phyloP scores from a whole-genome alignment of 2,888 invertebrate species.

The Agrenia bidenticulata region DNA sequence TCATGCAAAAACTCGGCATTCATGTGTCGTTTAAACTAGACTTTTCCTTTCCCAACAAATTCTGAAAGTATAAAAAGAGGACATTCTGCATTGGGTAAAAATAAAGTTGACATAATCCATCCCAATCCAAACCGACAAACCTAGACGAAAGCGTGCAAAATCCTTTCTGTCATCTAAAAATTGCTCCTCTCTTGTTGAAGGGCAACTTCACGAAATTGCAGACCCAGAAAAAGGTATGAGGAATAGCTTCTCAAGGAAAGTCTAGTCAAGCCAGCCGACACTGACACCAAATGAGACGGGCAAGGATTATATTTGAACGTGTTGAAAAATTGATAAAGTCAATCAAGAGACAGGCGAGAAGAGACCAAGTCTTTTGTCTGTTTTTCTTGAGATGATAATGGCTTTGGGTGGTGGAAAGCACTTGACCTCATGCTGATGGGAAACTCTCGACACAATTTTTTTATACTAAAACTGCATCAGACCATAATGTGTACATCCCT shows the following conservation, averaged over 20 bases:
- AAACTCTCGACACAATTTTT: conserved; percentile 19
- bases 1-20: too few species aligned
- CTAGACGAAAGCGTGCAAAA: background rate
- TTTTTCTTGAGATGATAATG: background rate
- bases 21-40: too few species aligned
- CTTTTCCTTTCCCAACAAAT: too few species aligned
- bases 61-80: too few species aligned
- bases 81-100: too few species aligned
- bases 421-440: conserved; percentile 31
- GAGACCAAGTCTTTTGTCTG: background rate
- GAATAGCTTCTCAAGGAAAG: too few species aligned
- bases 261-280: background rate
- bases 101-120: too few species aligned
- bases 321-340: conserved; percentile 28
- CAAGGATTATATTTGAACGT: conserved; percentile 17
- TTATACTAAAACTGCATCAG: too few species aligned
- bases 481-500: too few species aligned
- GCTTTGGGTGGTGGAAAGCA: background rate
- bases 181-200: too few species aligned
- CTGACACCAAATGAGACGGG: conserved; percentile 4
- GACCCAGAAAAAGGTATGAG: background rate
- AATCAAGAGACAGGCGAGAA: conserved; percentile 17
- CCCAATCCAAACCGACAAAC: background rate
- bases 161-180: background rate
- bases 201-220: too few species aligned